Conservation (phyloP, 1,140 invertebrate genomes). For the Phthorimaea operculella region DNA sequence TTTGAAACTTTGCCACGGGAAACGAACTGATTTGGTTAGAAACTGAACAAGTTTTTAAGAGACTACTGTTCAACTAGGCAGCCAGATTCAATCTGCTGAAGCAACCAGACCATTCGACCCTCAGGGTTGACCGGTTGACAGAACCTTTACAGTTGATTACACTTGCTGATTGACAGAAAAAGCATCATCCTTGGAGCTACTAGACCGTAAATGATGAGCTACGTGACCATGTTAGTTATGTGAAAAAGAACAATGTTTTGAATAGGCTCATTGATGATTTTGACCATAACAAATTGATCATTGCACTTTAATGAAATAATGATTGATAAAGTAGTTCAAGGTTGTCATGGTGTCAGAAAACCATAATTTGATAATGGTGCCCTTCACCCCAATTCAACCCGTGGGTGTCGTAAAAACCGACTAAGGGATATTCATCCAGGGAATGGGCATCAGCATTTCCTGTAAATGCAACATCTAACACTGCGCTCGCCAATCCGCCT, state of each 20-base stretch:
- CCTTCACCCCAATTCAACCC: no score
- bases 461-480: no score
- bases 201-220: neutral
- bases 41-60: no score
- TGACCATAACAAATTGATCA: neutral
- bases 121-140: neutral
- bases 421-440: no score
- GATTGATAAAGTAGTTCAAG: no score
- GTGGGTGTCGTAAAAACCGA: no score
- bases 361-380: no score
- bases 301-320: neutral
- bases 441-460: no score
- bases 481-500: no score
- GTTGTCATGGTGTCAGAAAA: no score
- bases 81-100: neutral
- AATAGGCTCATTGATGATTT: conserved; percentile 1
- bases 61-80: neutral
- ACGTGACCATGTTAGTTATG: neutral
- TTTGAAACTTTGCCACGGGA: no score
- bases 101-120: neutral
- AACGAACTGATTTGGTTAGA: no score
- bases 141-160: neutral
- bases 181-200: neutral
- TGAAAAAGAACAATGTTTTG: neutral
- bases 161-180: neutral